phyloP scores from a whole-genome alignment of 2,113 vertebrate species.

The Tetrax tetrax region DNA sequence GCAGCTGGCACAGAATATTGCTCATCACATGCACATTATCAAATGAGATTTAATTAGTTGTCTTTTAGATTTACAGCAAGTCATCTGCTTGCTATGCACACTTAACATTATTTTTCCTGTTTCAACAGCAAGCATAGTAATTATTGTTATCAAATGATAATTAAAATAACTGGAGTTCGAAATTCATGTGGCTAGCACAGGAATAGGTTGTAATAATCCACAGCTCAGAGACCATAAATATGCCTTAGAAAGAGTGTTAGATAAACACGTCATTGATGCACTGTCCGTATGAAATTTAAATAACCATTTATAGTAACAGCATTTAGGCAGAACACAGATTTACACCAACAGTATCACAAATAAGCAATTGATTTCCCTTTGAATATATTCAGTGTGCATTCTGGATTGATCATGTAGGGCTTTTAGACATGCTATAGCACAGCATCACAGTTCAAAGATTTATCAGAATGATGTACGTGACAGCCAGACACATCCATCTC shows the following conservation, averaged over 20 bases:
- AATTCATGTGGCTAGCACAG: not conserved
- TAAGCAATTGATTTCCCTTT: not conserved
- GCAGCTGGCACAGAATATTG: not conserved
- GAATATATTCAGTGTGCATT: not conserved
- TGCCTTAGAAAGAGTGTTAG: not conserved
- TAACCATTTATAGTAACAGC: not conserved
- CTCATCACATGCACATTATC: not conserved
- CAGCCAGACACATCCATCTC: not conserved
- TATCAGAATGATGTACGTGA: not conserved
- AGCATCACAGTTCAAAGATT: not conserved
- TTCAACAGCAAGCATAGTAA: not conserved
- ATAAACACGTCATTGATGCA: not conserved
- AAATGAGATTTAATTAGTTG: not conserved
- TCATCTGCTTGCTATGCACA: not conserved
- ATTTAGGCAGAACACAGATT: not conserved
- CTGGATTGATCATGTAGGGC: not conserved
- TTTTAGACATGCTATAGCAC: not conserved
- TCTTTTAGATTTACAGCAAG: not conserved
- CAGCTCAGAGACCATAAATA: not conserved
- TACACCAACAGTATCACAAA: not conserved
- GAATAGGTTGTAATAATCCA: not conserved
- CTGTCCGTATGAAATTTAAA: not conserved
- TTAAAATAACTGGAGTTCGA: not conserved
- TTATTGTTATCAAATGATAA: not conserved
- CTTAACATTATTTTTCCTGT: not conserved